Conservation (phyloP, 2,888 invertebrate genomes). For the Hypercompe scribonia region DNA sequence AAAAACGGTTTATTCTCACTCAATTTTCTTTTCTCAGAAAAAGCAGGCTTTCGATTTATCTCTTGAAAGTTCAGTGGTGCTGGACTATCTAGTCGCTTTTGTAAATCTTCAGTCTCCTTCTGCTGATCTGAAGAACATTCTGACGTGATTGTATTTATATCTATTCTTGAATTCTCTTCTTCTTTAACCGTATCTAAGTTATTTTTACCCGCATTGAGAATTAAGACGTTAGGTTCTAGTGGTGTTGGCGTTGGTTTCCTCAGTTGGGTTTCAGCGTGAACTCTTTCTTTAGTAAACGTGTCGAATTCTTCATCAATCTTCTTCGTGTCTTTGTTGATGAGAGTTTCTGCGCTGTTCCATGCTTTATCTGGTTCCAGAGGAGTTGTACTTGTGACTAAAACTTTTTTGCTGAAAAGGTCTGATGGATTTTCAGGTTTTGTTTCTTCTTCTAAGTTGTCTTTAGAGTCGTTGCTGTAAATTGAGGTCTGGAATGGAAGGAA, state of each 20-base stretch:
- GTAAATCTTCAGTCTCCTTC: conserved; percentile 29
- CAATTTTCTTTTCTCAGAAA: conserved; percentile 53
- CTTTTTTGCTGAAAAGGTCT: conserved; percentile 48
- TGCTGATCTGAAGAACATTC: conserved; percentile 65
- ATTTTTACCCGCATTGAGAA: conserved; percentile 69
- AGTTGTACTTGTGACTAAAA: conserved; percentile 67
- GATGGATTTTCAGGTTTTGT: conserved; percentile 56
- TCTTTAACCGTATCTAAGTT: conserved; percentile 77
- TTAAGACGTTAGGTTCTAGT: conserved; percentile 69
- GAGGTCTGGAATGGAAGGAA: conserved; percentile 69
- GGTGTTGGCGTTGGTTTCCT: conserved; percentile 61
- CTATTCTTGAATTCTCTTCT: conserved; percentile 68
- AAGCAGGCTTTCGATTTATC: conserved; percentile 59
- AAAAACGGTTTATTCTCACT: conserved; percentile 78
- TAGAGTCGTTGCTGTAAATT: conserved; percentile 71
- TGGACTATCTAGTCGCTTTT: background rate
- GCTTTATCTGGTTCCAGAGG: conserved; percentile 75
- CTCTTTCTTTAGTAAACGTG: conserved; percentile 79
- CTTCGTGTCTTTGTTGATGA: conserved; percentile 53
- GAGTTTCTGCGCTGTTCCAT: conserved; percentile 71
- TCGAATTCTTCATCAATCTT: conserved; percentile 82
- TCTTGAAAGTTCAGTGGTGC: conserved; percentile 67
- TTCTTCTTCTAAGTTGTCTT: conserved; percentile 66
- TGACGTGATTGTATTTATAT: conserved; percentile 62
- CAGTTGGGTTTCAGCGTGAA: conserved; percentile 58